Evolutionary conservation across 2,888 invertebrate species (phyloP).

Genomic region (Netelia fuscicornis): DNA sequence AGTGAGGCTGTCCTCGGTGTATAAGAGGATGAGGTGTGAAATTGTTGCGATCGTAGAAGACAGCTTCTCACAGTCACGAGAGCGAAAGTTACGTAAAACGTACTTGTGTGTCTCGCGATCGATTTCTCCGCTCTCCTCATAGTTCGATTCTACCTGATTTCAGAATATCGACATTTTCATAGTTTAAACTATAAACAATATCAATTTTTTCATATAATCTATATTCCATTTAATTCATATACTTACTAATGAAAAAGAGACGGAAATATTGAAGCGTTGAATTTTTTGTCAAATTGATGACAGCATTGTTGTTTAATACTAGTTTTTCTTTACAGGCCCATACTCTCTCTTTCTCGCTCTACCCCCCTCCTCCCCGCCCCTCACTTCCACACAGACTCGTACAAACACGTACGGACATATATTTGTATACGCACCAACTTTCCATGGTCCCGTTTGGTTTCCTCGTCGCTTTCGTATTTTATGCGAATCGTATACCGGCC

Average conservation of each 20-base stretch:
- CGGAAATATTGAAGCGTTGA: no score
- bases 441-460: slow-evolving; percentile 72
- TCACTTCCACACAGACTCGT: neutral
- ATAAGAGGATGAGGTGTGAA: slow-evolving; percentile 14
- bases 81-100: slow-evolving; percentile 55
- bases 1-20: neutral
- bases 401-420: neutral
- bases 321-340: no score
- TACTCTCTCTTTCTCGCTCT: slow-evolving; percentile 66
- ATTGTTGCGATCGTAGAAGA: slow-evolving; percentile 34
- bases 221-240: no score
- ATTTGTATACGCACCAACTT: slow-evolving; percentile 65
- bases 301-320: no score
- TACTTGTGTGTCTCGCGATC: slow-evolving; percentile 23
- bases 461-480: slow-evolving; percentile 57
- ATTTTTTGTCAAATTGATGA: no score
- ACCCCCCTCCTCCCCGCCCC: slow-evolving; percentile 17
- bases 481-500: slow-evolving; percentile 28
- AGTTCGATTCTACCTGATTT: slow-evolving; percentile 34
- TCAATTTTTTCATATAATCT: no score
- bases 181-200: no score
- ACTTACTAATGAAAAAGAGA: no score
- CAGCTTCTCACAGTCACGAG: neutral
- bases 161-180: slow-evolving; percentile 5
- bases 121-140: slow-evolving; percentile 58